A percentile compares a stretch with the other conserved stretches of the same genome.
These are phyloP conservation scores for Ficedula albicollis DNA, from an alignment of 2,797 vertebrate species.

Conservation along the genomic window DNA sequence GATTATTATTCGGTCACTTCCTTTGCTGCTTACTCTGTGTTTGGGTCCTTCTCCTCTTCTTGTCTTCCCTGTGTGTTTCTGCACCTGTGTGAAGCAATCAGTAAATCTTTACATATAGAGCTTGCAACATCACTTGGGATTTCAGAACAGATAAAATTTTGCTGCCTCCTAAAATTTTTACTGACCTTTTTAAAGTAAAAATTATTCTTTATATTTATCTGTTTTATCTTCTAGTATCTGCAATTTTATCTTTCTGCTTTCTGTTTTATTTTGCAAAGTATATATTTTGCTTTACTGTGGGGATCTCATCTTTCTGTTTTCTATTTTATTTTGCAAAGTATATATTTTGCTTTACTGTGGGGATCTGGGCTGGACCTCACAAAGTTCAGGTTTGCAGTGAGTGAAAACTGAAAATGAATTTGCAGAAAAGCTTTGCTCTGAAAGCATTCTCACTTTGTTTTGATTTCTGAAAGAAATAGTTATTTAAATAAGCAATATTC, in stretches of 20 bases:
- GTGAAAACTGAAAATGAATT: not conserved
- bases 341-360: accelerated
- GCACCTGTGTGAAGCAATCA: not conserved
- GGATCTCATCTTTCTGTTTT: not conserved
- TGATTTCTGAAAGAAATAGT: not conserved
- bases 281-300: accelerated
- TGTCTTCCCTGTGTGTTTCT: not conserved
- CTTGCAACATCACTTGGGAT: not conserved
- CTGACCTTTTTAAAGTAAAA: not conserved
- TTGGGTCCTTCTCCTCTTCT: not conserved
- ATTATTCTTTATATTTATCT: not conserved
- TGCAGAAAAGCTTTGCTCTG: not conserved
- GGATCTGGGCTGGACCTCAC: not conserved
- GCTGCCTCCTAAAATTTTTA: not conserved
- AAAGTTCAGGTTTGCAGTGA: not conserved
- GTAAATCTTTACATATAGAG: not conserved
- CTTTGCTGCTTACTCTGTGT: not conserved
- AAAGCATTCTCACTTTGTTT: not conserved
- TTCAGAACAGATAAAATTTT: not conserved
- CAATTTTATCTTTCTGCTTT: not conserved
- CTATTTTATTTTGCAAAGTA: not conserved
- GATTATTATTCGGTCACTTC: not conserved
- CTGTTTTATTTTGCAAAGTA: not conserved
- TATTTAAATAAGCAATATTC: not conserved
- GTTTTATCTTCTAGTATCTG: not conserved